Conservation (phyloP, 2,797 vertebrate species). For the Dromococcyx pavoninus region DNA sequence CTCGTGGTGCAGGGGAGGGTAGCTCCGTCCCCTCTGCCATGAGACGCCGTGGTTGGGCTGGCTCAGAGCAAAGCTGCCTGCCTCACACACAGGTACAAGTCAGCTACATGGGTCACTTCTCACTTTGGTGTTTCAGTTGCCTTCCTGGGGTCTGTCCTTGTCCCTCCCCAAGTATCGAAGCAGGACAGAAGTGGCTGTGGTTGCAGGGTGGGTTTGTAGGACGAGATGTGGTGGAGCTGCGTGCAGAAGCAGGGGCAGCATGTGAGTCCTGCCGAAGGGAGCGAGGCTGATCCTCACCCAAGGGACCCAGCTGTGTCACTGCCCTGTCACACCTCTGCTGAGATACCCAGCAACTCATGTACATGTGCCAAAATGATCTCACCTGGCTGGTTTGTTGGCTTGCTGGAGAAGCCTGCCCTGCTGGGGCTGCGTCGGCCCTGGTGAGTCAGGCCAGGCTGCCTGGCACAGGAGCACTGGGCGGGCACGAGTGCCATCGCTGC, state of each 20-base stretch:
- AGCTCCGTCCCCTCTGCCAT: neutral
- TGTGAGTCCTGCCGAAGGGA: accelerated
- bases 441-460: conserved; percentile 38
- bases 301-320: neutral
- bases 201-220: neutral
- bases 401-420: neutral
- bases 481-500: neutral
- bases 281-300: neutral
- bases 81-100: accelerated
- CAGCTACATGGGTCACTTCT: neutral
- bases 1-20: neutral
- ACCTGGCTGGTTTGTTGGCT: conserved; percentile 52
- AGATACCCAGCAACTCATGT: neutral
- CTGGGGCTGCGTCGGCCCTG: neutral
- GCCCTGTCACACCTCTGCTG: neutral
- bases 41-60: accelerated
- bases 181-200: neutral
- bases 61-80: accelerated
- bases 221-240: neutral
- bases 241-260: accelerated
- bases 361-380: neutral
- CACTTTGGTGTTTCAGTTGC: neutral
- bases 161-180: neutral
- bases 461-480: neutral
- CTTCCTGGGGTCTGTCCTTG: neutral